Percentiles rank a stretch among this genome's conserved stretches.
Evolutionary conservation across 2,888 invertebrate species (phyloP).

Genomic region (Pinctada fucata): DNA sequence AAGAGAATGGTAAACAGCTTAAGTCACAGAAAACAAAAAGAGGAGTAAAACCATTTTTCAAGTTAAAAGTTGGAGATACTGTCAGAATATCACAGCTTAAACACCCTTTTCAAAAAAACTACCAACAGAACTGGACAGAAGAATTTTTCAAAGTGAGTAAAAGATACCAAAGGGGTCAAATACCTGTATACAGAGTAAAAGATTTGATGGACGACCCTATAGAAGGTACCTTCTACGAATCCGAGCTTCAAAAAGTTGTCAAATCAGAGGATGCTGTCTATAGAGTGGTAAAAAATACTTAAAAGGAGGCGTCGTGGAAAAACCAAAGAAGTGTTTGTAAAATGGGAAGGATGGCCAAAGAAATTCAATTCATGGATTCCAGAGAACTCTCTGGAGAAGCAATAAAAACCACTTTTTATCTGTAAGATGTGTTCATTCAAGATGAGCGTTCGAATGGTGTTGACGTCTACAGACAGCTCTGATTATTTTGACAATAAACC

Average conservation of each 20-base stretch:
- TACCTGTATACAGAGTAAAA: slow-evolving; percentile 31
- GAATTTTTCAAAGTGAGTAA: slow-evolving; percentile 30
- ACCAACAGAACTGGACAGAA: slow-evolving; percentile 43
- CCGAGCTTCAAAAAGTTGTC: slow-evolving; percentile 25
- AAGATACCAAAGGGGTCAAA: slow-evolving; percentile 18
- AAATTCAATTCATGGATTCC: slow-evolving; percentile 35
- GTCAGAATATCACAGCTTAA: slow-evolving; percentile 34
- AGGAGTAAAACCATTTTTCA: slow-evolving; percentile 8
- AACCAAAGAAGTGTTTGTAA: slow-evolving; percentile 20
- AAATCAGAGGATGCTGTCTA: slow-evolving; percentile 11
- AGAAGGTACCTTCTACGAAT: slow-evolving; percentile 27
- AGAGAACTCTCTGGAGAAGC: slow-evolving; percentile 15
- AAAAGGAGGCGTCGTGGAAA: slow-evolving; percentile 10
- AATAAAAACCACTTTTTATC: slow-evolving; percentile 3
- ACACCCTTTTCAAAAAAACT: slow-evolving; percentile 42
- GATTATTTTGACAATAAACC: not conserved
- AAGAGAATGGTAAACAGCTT: not conserved
- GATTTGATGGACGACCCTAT: slow-evolving; percentile 31
- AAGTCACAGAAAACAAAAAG: slow-evolving; percentile 8
- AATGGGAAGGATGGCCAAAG: slow-evolving; percentile 27
- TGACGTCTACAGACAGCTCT: slow-evolving; percentile 27
- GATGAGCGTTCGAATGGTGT: slow-evolving; percentile 30
- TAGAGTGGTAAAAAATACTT: slow-evolving; percentile 25
- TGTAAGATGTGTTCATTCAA: not conserved
- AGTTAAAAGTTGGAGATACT: slow-evolving; percentile 34